phyloP scores from a whole-genome alignment of 92 coral and sea anemone genomes.

The Porites cylindrica region DNA sequence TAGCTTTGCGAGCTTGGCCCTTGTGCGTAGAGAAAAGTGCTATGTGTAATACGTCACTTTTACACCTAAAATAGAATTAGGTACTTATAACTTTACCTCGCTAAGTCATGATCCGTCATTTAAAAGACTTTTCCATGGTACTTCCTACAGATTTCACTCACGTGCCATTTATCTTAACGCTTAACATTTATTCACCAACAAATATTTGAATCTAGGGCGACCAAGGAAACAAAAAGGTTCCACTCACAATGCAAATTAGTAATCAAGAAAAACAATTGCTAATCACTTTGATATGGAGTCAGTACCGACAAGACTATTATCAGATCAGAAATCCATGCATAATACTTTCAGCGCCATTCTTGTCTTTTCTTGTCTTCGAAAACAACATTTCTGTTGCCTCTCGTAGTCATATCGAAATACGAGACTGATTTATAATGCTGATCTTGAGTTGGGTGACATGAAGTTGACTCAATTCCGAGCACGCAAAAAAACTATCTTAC shows the following conservation, averaged over 20 bases:
- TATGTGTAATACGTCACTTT: background rate
- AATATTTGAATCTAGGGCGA: conserved; percentile 3
- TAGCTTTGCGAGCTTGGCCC: background rate
- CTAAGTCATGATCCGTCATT: too few relatives aligned
- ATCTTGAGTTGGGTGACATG: too few relatives aligned
- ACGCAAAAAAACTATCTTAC: too few relatives aligned
- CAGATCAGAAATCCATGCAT: background rate
- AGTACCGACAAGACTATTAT: background rate
- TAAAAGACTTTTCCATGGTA: background rate
- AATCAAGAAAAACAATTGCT: background rate
- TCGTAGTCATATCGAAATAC: background rate
- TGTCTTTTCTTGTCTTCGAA: background rate
- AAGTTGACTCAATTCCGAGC: too few relatives aligned
- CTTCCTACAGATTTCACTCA: background rate
- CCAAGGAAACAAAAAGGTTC: conserved; percentile 9
- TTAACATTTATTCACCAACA: conserved; percentile 12
- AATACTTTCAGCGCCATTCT: background rate
- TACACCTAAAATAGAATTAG: background rate
- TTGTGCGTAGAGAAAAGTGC: background rate
- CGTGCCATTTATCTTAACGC: background rate
- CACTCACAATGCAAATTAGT: conserved; percentile 9
- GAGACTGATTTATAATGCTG: background rate
- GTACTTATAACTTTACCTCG: background rate
- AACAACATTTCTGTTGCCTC: background rate
- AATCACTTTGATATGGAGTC: background rate